These are phyloP conservation scores for Cydia fagiglandana DNA, from an alignment of 1,140 invertebrate genomes.

Conservation along the genomic window DNA sequence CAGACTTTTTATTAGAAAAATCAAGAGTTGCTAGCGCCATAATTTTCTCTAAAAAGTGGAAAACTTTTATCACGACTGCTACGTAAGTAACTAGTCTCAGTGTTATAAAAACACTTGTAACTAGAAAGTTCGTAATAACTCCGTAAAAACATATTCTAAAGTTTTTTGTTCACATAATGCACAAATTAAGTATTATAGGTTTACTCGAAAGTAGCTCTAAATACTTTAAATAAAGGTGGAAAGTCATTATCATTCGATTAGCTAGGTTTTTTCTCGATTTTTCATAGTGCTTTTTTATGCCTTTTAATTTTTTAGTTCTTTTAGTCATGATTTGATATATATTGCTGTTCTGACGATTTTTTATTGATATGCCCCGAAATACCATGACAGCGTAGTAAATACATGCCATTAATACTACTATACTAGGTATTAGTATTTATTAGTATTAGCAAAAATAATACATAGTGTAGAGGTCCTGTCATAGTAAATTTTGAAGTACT, in stretches of 20 bases:
- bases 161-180: neutral
- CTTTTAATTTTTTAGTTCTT: neutral
- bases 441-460: too few relatives aligned
- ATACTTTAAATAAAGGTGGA: neutral
- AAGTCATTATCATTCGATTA: neutral
- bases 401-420: too few relatives aligned
- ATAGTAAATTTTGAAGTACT: too few relatives aligned
- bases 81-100: neutral
- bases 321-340: neutral
- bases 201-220: neutral
- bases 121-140: constrained; percentile 1
- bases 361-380: neutral
- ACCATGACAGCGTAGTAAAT: too few relatives aligned
- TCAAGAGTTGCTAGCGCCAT: too few relatives aligned
- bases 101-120: neutral
- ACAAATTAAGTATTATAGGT: neutral
- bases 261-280: neutral
- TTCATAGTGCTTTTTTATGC: neutral
- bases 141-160: neutral
- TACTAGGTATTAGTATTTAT: too few relatives aligned
- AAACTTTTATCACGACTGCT: too few relatives aligned
- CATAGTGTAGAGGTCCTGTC: too few relatives aligned
- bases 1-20: too few relatives aligned
- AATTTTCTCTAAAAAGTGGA: too few relatives aligned
- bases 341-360: neutral